phyloP scores from a whole-genome alignment of 2,797 vertebrate species.

The Lagocephalus sceleratus region DNA sequence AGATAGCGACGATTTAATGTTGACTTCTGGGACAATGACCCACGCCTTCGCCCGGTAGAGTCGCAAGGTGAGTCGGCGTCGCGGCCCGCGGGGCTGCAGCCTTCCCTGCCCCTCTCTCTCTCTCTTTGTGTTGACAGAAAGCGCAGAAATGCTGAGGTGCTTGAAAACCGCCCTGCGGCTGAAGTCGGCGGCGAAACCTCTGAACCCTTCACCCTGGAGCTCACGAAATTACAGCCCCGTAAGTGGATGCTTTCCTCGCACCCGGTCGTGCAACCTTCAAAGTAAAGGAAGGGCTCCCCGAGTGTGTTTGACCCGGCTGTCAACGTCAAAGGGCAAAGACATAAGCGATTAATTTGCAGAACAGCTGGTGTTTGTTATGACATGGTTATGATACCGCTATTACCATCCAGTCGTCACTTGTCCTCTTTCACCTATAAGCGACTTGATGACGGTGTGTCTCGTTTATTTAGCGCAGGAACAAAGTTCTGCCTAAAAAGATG shows the following conservation, averaged over 20 bases:
- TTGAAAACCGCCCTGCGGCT: constrained; percentile 56
- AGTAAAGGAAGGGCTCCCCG: background rate
- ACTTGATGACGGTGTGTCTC: background rate
- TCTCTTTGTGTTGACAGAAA: constrained; percentile 11
- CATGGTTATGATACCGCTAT: background rate
- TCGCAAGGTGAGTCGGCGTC: background rate
- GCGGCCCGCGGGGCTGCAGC: no score
- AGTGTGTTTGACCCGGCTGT: no score
- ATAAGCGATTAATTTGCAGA: background rate
- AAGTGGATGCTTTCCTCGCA: constrained; percentile 44
- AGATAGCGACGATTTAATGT: background rate
- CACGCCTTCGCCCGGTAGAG: background rate
- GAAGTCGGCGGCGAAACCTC: constrained; percentile 43
- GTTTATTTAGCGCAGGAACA: constrained; percentile 1
- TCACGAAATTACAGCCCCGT: constrained; percentile 60
- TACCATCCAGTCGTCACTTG: background rate
- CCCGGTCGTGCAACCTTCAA: background rate
- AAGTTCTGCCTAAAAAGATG: constrained; percentile 1
- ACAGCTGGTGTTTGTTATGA: background rate
- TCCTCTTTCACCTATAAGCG: background rate
- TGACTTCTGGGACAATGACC: constrained; percentile 16
- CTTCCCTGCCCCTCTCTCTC: no score
- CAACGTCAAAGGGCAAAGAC: background rate
- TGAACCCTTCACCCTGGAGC: background rate
- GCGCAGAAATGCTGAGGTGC: constrained; percentile 51